Evolutionary conservation across 2,113 vertebrate species (phyloP).

Genomic region (Chloroceryle aenea): DNA sequence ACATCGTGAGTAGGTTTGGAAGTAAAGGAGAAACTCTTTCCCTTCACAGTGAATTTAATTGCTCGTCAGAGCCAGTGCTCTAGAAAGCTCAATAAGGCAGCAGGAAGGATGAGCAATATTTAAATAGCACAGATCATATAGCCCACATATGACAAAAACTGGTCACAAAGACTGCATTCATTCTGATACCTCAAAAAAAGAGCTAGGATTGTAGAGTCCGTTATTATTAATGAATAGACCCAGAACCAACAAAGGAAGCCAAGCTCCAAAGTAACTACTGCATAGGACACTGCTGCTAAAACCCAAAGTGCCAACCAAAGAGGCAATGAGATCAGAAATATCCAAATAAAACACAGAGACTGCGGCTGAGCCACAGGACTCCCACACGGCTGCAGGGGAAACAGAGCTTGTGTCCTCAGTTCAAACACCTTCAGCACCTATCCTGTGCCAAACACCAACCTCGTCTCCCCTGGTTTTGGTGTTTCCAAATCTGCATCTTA

Average conservation of each 20-base stretch:
- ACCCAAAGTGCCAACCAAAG: neutral
- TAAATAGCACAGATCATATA: neutral
- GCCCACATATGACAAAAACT: neutral
- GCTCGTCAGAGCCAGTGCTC: neutral
- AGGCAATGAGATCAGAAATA: constrained; percentile 27
- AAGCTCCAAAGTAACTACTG: constrained; percentile 13
- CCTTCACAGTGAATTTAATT: neutral
- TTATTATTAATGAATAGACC: constrained; percentile 18
- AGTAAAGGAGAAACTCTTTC: neutral
- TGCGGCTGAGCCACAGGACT: neutral
- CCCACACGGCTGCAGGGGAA: neutral
- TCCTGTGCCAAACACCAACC: neutral
- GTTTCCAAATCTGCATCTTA: neutral
- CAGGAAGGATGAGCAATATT: neutral
- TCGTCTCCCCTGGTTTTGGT: fast-evolving
- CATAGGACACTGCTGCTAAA: neutral
- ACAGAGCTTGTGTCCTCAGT: neutral
- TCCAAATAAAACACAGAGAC: neutral
- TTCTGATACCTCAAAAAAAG: neutral
- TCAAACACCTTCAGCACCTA: neutral
- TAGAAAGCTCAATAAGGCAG: neutral
- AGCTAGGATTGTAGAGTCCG: neutral
- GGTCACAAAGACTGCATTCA: neutral
- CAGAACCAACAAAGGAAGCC: neutral
- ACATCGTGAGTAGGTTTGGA: neutral